These are phyloP conservation scores for Tenthredo mesomela DNA, from an alignment of 2,888 invertebrate species.

Conservation along the genomic window DNA sequence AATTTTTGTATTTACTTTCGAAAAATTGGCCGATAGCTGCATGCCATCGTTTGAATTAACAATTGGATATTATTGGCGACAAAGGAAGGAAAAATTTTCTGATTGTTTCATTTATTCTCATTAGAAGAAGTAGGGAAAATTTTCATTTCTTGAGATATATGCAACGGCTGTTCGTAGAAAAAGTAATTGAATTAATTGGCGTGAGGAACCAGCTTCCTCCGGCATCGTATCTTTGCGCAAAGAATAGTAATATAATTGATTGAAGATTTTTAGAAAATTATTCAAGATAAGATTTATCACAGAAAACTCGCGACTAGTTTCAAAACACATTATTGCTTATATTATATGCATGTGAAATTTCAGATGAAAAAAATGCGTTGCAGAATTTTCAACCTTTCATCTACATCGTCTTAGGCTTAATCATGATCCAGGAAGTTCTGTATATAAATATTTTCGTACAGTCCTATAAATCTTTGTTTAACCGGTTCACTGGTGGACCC, in stretches of 20 bases:
- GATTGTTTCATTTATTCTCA: conserved; percentile 13
- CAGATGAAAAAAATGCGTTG: background rate
- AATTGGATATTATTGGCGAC: background rate
- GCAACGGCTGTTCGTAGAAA: conserved; percentile 43
- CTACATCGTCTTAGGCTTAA: no score
- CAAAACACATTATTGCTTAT: background rate
- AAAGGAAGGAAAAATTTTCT: background rate
- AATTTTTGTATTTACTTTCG: background rate
- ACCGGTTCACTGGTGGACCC: no score
- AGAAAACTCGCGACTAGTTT: background rate
- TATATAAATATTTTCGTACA: no score
- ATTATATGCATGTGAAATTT: background rate
- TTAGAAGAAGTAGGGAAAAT: background rate
- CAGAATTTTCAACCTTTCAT: no score
- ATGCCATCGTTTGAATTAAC: background rate
- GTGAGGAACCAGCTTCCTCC: background rate
- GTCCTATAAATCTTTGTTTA: no score
- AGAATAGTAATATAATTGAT: background rate
- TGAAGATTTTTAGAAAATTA: background rate
- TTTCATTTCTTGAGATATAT: background rate
- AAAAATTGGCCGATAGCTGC: background rate
- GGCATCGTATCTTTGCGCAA: background rate
- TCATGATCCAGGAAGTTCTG: no score
- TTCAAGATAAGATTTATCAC: background rate
- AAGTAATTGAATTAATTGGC: conserved; percentile 22